Evolutionary conservation across 2,888 invertebrate species (phyloP).

Genomic region (Sycophila texana): DNA sequence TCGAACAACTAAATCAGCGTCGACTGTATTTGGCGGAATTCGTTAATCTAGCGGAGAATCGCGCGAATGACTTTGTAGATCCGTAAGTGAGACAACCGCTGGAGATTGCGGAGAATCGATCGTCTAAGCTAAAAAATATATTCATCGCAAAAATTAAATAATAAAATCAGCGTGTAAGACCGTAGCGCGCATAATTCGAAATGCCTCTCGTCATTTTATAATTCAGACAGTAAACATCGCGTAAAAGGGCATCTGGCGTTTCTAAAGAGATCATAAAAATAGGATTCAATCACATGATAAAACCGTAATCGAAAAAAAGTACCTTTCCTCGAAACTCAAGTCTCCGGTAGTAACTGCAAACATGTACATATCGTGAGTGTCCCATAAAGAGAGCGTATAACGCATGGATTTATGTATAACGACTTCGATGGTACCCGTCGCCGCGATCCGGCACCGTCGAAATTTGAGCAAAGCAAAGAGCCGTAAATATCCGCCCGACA

Average conservation of each 20-base stretch:
- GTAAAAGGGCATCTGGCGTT: slow-evolving; percentile 46
- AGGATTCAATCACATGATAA: slow-evolving; percentile 33
- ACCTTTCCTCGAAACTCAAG: slow-evolving; percentile 65
- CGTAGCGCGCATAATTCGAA: no score
- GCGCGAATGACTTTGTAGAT: background rate
- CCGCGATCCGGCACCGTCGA: background rate
- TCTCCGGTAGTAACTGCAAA: slow-evolving; percentile 67
- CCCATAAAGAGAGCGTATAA: slow-evolving; percentile 53
- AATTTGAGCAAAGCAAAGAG: background rate
- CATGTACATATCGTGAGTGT: slow-evolving; percentile 63
- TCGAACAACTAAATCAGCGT: background rate
- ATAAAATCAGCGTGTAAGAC: no score
- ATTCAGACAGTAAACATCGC: slow-evolving; percentile 3
- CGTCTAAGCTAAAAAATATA: background rate
- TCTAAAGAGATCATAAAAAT: slow-evolving; percentile 23
- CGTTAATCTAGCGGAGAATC: background rate
- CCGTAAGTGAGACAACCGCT: background rate
- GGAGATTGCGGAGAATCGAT: no score
- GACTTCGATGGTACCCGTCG: background rate
- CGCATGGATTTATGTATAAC: background rate
- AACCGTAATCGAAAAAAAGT: slow-evolving; percentile 57
- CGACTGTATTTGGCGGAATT: background rate
- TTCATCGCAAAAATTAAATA: background rate
- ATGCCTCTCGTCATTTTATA: background rate
- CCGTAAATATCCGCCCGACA: no score